phyloP scores from a whole-genome alignment of 2,888 invertebrate genomes.

The Drosophila limbata region DNA sequence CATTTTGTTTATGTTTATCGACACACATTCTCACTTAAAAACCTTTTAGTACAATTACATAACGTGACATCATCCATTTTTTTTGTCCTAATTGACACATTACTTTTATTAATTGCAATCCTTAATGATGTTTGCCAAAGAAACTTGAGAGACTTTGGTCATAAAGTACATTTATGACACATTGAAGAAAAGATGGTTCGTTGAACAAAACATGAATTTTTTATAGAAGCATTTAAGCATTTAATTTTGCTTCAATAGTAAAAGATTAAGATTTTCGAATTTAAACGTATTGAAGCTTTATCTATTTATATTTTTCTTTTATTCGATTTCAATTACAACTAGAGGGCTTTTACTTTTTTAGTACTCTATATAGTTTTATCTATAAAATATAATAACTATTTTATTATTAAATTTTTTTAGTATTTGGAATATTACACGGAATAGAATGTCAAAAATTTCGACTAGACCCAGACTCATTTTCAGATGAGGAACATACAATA shows the following conservation, averaged over 20 bases:
- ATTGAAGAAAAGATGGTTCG: background rate
- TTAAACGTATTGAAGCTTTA: too few species aligned
- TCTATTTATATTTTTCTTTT: background rate
- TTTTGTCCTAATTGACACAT: constrained; percentile 18
- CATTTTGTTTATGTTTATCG: constrained; percentile 6
- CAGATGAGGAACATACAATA: constrained; percentile 80
- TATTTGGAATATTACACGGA: constrained; percentile 80
- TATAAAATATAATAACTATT: background rate
- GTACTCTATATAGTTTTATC: background rate
- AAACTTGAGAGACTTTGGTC: background rate
- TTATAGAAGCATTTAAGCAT: too few species aligned
- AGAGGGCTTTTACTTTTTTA: background rate
- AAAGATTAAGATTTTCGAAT: too few species aligned
- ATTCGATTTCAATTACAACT: background rate
- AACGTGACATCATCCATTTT: constrained; percentile 24
- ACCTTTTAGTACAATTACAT: constrained; percentile 13
- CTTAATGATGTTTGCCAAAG: constrained; percentile 17
- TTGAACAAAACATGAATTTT: too few species aligned
- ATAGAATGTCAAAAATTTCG: constrained; percentile 82
- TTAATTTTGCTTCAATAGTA: too few species aligned
- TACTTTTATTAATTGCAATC: constrained; percentile 18
- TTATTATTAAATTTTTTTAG: constrained; percentile 54
- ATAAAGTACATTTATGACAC: background rate
- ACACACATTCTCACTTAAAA: background rate
- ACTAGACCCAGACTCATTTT: constrained; percentile 75